Evolutionary conservation across 1,140 invertebrate genomes (phyloP), one percentile per base, ranked within the genome.

Genomic region (Lordiphosa clarofinis): DNA sequence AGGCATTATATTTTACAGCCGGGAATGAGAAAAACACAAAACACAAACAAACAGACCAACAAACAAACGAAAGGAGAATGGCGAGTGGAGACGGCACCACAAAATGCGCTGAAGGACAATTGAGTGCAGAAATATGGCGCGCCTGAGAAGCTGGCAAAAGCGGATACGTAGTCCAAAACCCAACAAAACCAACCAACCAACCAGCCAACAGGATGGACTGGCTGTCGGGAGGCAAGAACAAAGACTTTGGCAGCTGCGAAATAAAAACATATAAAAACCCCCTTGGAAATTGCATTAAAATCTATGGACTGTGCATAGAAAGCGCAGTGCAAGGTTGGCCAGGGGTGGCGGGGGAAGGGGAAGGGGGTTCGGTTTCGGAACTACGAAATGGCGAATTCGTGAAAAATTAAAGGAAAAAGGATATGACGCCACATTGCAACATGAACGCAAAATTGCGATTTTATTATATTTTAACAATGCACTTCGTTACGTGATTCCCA

Each of bases 381-480:
- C 78, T 82, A 66, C 73, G 69, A 84, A 82, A 82, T 82, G 78
- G 73, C 79, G 60, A 84, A 86, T 76, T 84, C 73, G 73, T 78
- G 78, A 84, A 84, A 84, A 84, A 84, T 79, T 82, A 87, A 82
- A 82, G 82, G 82, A 86, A 86, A 82, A 86, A 76, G 82, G 81
- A 86, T 87, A 86, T 86, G 81, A 86, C 81, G 75, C 75, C 81
- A 86, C 75, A 86, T 87, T 86, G 82, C 81, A 86, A 82, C 81
- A 86, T 81, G 82, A 86, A 76, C 81, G 72, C 82, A 87, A 86
- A 86, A 87, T 81, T 86, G 75, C 75, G 68, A 86, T 84, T 84
- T 84, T 81, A 87, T 86, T 82, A 81, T 86, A 81, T 86, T 86
- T 84, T 84, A 84, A 84, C 78, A 84, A 84, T 84, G 78, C 79